Evolutionary conservation across 2,888 invertebrate species (phyloP).

Genomic region (Drosophila colorata): DNA sequence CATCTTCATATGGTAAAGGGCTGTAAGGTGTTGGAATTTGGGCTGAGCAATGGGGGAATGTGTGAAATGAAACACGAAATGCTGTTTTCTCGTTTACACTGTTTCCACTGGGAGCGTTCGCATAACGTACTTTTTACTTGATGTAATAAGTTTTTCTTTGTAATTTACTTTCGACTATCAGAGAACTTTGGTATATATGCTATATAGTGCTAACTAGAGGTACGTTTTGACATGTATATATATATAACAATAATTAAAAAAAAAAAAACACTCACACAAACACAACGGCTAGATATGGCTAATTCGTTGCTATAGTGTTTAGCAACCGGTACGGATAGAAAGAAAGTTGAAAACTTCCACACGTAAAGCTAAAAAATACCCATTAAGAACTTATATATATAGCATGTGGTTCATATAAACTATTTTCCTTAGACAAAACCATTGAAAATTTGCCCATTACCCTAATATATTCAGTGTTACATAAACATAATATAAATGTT

Average conservation of each 20-base stretch:
- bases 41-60: slow-evolving; percentile 20
- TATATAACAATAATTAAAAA: slow-evolving; percentile 5
- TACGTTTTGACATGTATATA: slow-evolving; percentile 56
- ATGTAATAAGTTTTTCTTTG: background rate
- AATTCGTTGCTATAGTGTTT: slow-evolving; percentile 25
- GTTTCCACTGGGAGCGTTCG: slow-evolving; percentile 12
- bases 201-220: slow-evolving; percentile 60
- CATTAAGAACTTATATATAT: slow-evolving; percentile 39
- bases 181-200: background rate
- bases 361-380: slow-evolving; percentile 45
- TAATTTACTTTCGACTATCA: background rate
- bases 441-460: slow-evolving; percentile 24
- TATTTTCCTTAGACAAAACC: slow-evolving; percentile 27
- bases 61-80: slow-evolving; percentile 32
- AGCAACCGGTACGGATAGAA: slow-evolving; percentile 26
- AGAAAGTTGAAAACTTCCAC: slow-evolving; percentile 15
- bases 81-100: slow-evolving; percentile 14
- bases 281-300: slow-evolving; percentile 37
- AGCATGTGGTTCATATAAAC: slow-evolving; percentile 70
- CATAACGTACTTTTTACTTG: background rate
- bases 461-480: slow-evolving; percentile 48
- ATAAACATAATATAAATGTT: slow-evolving; percentile 70
- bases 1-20: slow-evolving; percentile 41
- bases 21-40: slow-evolving; percentile 9
- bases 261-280: slow-evolving; percentile 2